These are phyloP conservation scores for Lycaena phlaeas DNA, from an alignment of 2,888 invertebrate genomes.

Conservation along the genomic window DNA sequence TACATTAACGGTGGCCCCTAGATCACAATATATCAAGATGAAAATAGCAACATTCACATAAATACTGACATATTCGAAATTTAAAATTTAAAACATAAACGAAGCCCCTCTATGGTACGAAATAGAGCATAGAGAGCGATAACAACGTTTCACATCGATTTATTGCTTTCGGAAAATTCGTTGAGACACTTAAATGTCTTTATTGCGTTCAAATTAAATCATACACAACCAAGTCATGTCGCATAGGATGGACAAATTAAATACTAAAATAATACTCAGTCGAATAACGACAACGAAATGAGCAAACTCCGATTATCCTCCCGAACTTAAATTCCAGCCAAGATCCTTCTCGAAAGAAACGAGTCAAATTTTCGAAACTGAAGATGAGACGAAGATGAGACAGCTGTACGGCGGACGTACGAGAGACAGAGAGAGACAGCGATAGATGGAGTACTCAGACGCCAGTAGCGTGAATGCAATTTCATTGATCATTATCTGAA, in stretches of 20 bases:
- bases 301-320: slow-evolving; percentile 19
- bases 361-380: slow-evolving; percentile 12
- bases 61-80: slow-evolving; percentile 7
- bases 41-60: slow-evolving; percentile 21
- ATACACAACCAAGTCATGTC: slow-evolving; percentile 44
- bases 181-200: slow-evolving; percentile 30
- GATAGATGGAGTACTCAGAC: slow-evolving; percentile 41
- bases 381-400: slow-evolving; percentile 46
- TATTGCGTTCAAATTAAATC: slow-evolving; percentile 31
- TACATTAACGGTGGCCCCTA: slow-evolving; percentile 49
- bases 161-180: slow-evolving; percentile 61
- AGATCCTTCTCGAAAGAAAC: slow-evolving; percentile 16
- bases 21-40: slow-evolving; percentile 31
- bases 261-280: slow-evolving; percentile 25
- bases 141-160: slow-evolving; percentile 21
- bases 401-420: slow-evolving; percentile 39
- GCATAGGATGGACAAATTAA: slow-evolving; percentile 47
- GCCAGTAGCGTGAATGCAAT: slow-evolving; percentile 33
- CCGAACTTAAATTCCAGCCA: slow-evolving; percentile 10
- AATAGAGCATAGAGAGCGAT: slow-evolving; percentile 20
- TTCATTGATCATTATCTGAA: slow-evolving; percentile 41
- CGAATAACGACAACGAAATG: slow-evolving; percentile 21
- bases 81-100: no score
- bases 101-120: neutral
- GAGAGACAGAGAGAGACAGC: slow-evolving; percentile 57